Percentiles rank a stretch among this genome's conserved stretches.
Conservation (phyloP, 2,113 vertebrate genomes). For the Etheostoma spectabile region DNA sequence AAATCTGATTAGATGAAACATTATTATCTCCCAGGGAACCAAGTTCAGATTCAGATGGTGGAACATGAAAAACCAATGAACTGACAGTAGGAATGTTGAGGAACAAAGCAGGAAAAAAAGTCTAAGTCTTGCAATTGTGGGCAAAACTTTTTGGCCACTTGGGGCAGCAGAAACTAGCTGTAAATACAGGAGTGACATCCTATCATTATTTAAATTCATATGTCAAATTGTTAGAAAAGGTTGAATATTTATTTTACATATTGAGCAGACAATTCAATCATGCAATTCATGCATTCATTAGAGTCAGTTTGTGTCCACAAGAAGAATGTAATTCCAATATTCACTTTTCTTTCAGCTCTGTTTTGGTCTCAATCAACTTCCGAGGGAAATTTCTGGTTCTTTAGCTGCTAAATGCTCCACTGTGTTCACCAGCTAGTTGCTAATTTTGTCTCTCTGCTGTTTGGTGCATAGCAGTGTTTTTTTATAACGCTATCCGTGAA, state of each 20-base stretch:
- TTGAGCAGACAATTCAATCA: background rate
- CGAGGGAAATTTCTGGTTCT: background rate
- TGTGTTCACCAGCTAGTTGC: background rate
- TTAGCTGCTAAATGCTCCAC: background rate
- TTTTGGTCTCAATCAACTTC: background rate
- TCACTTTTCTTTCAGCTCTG: background rate
- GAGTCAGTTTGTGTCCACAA: background rate
- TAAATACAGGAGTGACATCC: background rate
- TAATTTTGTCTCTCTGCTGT: background rate
- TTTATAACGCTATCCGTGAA: background rate
- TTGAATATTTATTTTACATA: background rate
- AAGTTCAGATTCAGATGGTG: constrained; percentile 22
- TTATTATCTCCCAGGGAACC: constrained; percentile 25
- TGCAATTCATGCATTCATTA: too few species aligned
- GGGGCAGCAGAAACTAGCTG: constrained; percentile 1
- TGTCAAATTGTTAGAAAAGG: background rate
- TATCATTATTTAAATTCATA: background rate
- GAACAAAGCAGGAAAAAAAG: background rate
- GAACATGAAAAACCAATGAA: constrained; percentile 21
- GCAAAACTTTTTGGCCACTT: background rate
- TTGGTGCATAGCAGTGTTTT: background rate
- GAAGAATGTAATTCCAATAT: background rate
- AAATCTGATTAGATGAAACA: constrained; percentile 54
- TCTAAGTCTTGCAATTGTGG: background rate
- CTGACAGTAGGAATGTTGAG: background rate